Evolutionary conservation across 2,888 invertebrate species (phyloP).

Genomic region (Malthinus seriepunctatus): DNA sequence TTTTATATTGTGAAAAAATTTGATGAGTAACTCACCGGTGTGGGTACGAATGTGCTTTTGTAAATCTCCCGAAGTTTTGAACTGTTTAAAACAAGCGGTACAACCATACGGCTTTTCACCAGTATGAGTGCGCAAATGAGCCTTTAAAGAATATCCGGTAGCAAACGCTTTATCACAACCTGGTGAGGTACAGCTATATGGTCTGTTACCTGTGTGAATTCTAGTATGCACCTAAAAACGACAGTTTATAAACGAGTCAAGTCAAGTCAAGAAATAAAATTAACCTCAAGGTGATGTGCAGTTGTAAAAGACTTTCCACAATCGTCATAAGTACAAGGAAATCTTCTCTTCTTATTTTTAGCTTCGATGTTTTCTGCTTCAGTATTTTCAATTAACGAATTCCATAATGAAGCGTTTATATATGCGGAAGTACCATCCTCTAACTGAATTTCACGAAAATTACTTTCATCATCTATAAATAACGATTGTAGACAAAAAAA

Average conservation of each 20-base stretch:
- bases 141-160: slow-evolving; percentile 57
- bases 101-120: slow-evolving; percentile 55
- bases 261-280: slow-evolving; percentile 14
- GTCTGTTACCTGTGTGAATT: slow-evolving; percentile 57
- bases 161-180: slow-evolving; percentile 59
- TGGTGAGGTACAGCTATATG: slow-evolving; percentile 55
- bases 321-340: slow-evolving; percentile 55
- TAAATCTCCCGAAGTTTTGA: slow-evolving; percentile 52
- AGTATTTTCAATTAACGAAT: slow-evolving; percentile 33
- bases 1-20: not conserved
- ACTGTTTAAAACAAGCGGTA: slow-evolving; percentile 45
- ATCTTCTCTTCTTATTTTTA: slow-evolving; percentile 44
- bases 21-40: slow-evolving; percentile 43
- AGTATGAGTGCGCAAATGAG: slow-evolving; percentile 60
- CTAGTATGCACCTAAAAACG: slow-evolving; percentile 57
- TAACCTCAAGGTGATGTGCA: slow-evolving; percentile 58
- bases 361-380: slow-evolving; percentile 11
- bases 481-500: not conserved
- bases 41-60: slow-evolving; percentile 52
- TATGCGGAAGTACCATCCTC: slow-evolving; percentile 45
- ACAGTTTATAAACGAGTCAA: not conserved
- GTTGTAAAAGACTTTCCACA: slow-evolving; percentile 58
- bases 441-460: slow-evolving; percentile 41
- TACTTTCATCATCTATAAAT: slow-evolving; percentile 7
- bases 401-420: slow-evolving; percentile 37